Percentiles rank a stretch among this genome's conserved stretches.
These are phyloP conservation scores for Hyphantria cunea DNA, from an alignment of 1,140 invertebrate genomes.

Conservation along the genomic window DNA sequence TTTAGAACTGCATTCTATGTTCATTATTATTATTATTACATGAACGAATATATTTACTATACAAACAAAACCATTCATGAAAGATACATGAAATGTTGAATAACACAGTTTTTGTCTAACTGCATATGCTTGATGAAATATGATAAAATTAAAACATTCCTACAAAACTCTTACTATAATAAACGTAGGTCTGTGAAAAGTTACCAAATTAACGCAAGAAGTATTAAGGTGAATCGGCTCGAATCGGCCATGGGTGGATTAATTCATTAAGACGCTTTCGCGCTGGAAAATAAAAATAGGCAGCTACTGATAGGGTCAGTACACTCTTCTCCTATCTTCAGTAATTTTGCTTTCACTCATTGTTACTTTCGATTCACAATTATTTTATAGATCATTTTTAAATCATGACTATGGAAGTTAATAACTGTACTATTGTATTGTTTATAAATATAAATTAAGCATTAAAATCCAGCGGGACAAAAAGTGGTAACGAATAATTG, in stretches of 20 bases:
- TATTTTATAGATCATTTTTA: slow-evolving; percentile 28
- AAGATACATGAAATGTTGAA: too few species aligned
- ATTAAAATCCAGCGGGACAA: too few species aligned
- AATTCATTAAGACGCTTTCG: slow-evolving; percentile 66
- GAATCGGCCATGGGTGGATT: slow-evolving; percentile 49
- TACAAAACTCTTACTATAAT: neutral
- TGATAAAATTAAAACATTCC: neutral
- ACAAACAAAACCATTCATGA: too few species aligned
- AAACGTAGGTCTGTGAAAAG: neutral
- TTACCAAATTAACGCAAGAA: neutral
- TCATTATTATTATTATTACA: too few species aligned
- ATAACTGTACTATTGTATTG: too few species aligned
- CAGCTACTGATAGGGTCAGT: slow-evolving; percentile 29
- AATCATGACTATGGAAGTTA: too few species aligned
- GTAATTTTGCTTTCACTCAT: slow-evolving; percentile 64
- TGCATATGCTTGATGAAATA: too few species aligned
- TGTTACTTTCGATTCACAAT: slow-evolving; percentile 38
- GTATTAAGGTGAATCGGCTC: slow-evolving; percentile 5
- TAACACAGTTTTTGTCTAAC: too few species aligned
- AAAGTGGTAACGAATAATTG: too few species aligned
- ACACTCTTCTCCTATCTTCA: slow-evolving; percentile 49
- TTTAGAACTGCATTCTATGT: slow-evolving; percentile 3
- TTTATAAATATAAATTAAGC: too few species aligned
- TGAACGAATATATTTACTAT: too few species aligned
- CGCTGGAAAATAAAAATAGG: slow-evolving; percentile 61